Evolutionary conservation across 2,888 invertebrate genomes (phyloP).

Genomic region (Campoletis raptor): DNA sequence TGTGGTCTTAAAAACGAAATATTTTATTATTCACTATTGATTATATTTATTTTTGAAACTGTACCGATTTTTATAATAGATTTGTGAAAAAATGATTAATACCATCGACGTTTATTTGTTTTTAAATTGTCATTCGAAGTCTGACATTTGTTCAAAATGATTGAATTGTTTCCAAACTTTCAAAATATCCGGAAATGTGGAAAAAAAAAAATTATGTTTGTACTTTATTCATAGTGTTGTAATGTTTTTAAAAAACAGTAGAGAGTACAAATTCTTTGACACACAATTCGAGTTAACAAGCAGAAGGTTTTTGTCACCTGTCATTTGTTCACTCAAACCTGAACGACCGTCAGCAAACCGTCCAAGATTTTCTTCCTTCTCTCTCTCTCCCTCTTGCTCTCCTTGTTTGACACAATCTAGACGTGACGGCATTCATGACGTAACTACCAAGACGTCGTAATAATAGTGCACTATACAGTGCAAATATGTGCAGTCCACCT

Average conservation of each 20-base stretch:
- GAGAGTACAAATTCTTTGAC: not conserved
- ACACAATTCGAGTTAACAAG: not conserved
- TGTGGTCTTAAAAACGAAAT: too few species aligned
- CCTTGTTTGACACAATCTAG: not conserved
- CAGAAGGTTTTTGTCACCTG: not conserved
- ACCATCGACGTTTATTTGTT: too few species aligned
- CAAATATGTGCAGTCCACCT: slow-evolving; percentile 20
- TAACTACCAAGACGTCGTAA: slow-evolving; percentile 44
- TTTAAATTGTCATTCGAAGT: too few species aligned
- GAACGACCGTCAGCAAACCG: not conserved
- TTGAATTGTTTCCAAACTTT: not conserved
- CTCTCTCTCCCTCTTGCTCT: not conserved
- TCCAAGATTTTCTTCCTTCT: not conserved
- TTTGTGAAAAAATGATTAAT: too few species aligned
- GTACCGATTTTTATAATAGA: too few species aligned
- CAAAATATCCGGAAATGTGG: not conserved
- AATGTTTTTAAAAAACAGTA: not conserved
- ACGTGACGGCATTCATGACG: slow-evolving; percentile 65
- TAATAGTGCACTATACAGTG: slow-evolving; percentile 21
- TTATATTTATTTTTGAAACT: too few species aligned
- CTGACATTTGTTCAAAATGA: too few species aligned
- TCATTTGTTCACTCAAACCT: not conserved
- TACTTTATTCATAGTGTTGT: not conserved
- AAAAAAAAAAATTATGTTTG: not conserved
- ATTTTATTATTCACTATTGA: too few species aligned